Evolutionary conservation across 2,113 vertebrate genomes (phyloP).

Genomic region (Proterorhinus semilunaris): DNA sequence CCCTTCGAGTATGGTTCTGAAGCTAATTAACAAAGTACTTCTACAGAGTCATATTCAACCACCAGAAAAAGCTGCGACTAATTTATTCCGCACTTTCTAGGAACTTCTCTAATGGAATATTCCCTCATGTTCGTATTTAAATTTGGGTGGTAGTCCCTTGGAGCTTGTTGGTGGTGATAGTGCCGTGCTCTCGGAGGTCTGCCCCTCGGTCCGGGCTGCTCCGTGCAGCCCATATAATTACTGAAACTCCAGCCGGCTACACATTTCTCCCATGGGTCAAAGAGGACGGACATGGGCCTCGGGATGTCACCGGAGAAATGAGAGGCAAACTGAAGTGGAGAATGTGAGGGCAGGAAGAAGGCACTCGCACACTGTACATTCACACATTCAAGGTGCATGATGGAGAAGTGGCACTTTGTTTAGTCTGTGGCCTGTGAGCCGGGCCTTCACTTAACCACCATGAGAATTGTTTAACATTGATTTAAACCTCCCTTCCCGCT

Average conservation of each 20-base stretch:
- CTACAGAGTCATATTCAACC: too few relatives aligned
- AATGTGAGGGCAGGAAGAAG: constrained; percentile 9
- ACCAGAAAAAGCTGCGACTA: background rate
- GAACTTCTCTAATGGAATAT: constrained; percentile 3
- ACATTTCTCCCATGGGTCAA: constrained; percentile 34
- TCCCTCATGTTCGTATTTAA: constrained; percentile 41
- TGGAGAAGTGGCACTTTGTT: background rate
- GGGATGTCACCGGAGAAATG: constrained; percentile 32
- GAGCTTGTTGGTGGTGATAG: constrained; percentile 24
- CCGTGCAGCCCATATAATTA: constrained; percentile 58
- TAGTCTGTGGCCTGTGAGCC: constrained; percentile 1
- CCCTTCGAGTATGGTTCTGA: too few relatives aligned
- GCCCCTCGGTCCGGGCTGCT: constrained; percentile 53
- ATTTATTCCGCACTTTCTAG: background rate
- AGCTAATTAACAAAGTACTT: too few relatives aligned
- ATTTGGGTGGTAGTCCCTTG: constrained; percentile 36
- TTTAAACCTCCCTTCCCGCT: constrained; percentile 31
- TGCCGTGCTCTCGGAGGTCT: constrained; percentile 44
- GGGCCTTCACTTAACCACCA: constrained; percentile 5
- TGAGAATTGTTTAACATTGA: constrained; percentile 20
- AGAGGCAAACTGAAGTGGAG: background rate
- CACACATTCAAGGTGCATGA: too few relatives aligned
- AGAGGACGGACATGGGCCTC: constrained; percentile 36
- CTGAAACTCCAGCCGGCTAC: constrained; percentile 34
- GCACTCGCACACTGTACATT: background rate